Evolutionary conservation across 2,797 vertebrate genomes (phyloP), one percentile per base, ranked within the genome.

Genomic region (Sebastes umbrosus): DNA sequence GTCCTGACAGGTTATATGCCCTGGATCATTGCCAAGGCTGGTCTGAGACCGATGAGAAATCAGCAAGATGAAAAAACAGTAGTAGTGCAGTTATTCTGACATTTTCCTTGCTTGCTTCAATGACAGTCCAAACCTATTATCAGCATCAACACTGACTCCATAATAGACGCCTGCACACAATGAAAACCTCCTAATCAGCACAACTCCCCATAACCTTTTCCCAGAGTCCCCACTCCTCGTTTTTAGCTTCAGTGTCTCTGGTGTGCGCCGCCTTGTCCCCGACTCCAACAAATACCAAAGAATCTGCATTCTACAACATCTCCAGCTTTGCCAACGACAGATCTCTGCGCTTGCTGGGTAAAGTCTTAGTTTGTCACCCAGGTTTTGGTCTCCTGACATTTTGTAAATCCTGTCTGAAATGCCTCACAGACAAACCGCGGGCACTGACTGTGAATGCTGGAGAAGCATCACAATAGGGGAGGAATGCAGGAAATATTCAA

Each of bases 321-420:
- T 34, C 20, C 43, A 16, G 65, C 52, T 88, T 77, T 80, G 16
- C 77, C 58, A 52, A 14, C 6, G 22, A 86, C 80, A 85, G 64
- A 86, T 80, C 78, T 67, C 82, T 46, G 57, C 5, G 5, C 64
- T 84, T 2, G 27, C 78, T 43, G 58, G 68, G 65, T 77, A 50
- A 79, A 88, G 83, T 79, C 79, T 87, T 60, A 73, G 73, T 68
- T 86, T 89, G 86, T 88, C 87, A 84, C 79, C 65, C 59, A 65
- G 69, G 85, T 83, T 88, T 79, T 75, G 75, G 71, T 87, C 82
- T 83, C 77, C 74, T 90, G 87, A 88, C 82, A 87, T 84, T 86
- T 85, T 75, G 66, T 75, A 79, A 89, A 88, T 83, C 72, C 82
- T 64, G 65, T 82, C 79, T 89, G 76, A 88, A 87, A 90, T 75